Base-by-base conservation (phyloP, 1,140 invertebrate species). In the Eciton burchellii region DNA sequence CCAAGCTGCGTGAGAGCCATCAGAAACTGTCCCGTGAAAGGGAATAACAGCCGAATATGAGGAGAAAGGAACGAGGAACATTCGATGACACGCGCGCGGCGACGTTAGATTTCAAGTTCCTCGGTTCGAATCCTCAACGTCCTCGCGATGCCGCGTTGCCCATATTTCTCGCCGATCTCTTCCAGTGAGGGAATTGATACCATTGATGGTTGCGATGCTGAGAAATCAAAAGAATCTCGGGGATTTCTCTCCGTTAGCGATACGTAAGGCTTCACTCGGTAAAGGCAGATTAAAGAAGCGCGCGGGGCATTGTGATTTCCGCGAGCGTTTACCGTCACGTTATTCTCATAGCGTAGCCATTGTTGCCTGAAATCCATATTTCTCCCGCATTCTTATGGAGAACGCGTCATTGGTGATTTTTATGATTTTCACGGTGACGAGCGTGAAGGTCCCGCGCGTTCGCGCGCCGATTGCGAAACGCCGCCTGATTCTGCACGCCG, bases 81-180 rank as follows among this genome's bases (percentile, higher is more conserved):
- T 41, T 12, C 24, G 41, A 26, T 26, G 43, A 49, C 26, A 21
- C n/a, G 16, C 41, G 56, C 43, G n/a, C 11, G 19, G 56, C 35
- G 77, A 68, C 41, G 63, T 70, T 79, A 57, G 63, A 79, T 79
- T 79, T 79, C 56, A 79, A 79, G 63, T n/a, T n/a, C 74, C 35
- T 68, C 72, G 43, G 49, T 79, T 35, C 41, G 63, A 79, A 79
- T 79, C 74, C 56, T 57, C n/a, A 56, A 49, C 49, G 35, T 70
- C 74, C 41, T 79, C 24, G 21, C 62, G 60, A 77, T 68, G 62
- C 62, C 49, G 60, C 74, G 43, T 77, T 26, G 74, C 35, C 41
- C 41, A 14, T 49, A 56, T 79, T 68, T n/a, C 62, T 21, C 29
- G 49, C 35, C 74, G 73, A 66, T 60, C 56, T 77, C 62, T 77